Conservation (phyloP, 2,888 invertebrate genomes). For the Calameuta pallipes region DNA sequence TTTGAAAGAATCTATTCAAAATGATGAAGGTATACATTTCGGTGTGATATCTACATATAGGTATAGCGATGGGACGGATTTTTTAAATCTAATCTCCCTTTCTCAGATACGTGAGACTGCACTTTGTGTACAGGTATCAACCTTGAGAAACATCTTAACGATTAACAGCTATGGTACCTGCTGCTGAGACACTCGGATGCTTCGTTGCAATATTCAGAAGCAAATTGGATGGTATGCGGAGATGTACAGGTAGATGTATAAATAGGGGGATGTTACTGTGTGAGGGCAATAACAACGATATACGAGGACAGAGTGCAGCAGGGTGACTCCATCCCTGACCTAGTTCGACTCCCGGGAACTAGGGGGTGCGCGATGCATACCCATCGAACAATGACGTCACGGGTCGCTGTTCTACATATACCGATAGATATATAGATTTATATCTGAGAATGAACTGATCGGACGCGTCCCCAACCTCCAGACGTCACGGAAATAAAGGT, state of each 20-base stretch:
- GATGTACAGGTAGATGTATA: neutral
- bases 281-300: constrained; percentile 3
- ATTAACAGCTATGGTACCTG: neutral
- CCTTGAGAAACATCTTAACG: neutral
- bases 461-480: constrained; percentile 20
- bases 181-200: neutral
- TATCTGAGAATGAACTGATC: constrained; percentile 35
- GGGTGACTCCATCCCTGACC: constrained; percentile 35
- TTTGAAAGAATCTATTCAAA: neutral
- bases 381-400: constrained; percentile 41
- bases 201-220: neutral
- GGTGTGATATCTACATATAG: neutral
- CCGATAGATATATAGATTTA: constrained; percentile 9
- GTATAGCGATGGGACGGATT: neutral
- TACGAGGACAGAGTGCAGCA: constrained; percentile 1
- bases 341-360: constrained; percentile 28
- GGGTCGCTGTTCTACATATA: constrained; percentile 23
- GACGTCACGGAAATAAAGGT: constrained; percentile 27
- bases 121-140: neutral
- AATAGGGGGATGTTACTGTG: neutral
- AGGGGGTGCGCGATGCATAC: constrained; percentile 25
- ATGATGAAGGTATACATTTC: neutral
- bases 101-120: neutral
- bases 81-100: neutral
- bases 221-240: neutral